These are phyloP conservation scores for Hystrix brachyura DNA, from an alignment of 2,113 vertebrate genomes.

Conservation along the genomic window DNA sequence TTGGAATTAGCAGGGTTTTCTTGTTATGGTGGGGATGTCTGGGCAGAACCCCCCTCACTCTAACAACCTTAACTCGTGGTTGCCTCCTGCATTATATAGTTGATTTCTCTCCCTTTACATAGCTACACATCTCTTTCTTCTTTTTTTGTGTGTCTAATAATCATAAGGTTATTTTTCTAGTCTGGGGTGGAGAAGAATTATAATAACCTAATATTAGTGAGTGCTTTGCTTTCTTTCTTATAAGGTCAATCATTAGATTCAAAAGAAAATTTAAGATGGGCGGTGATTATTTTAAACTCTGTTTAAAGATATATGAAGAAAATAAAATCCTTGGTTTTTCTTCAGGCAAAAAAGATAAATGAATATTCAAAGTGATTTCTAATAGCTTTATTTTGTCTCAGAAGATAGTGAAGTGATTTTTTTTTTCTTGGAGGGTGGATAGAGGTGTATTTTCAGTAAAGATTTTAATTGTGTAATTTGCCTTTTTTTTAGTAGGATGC, in stretches of 20 bases:
- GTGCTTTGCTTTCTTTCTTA: slow-evolving; percentile 38
- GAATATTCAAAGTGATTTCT: slow-evolving; percentile 66
- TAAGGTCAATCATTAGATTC: slow-evolving; percentile 35
- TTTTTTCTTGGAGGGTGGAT: not conserved
- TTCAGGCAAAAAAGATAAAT: slow-evolving; percentile 36
- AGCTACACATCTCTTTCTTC: not conserved
- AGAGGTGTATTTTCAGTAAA: slow-evolving; percentile 74
- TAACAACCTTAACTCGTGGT: not conserved
- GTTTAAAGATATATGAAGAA: slow-evolving; percentile 22
- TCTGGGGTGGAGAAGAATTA: slow-evolving; percentile 45
- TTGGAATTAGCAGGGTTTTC: not conserved
- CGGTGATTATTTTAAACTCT: slow-evolving; percentile 24
- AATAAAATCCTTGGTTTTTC: slow-evolving; percentile 62
- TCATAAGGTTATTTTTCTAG: slow-evolving; percentile 19
- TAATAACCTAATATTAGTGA: not conserved
- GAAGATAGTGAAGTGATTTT: slow-evolving; percentile 27
- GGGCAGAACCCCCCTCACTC: not conserved
- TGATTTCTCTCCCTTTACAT: not conserved
- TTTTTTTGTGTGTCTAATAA: slow-evolving; percentile 11
- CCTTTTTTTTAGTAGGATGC: slow-evolving; percentile 46
- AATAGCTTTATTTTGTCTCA: slow-evolving; percentile 63
- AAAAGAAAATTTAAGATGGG: slow-evolving; percentile 22
- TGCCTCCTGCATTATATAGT: not conserved
- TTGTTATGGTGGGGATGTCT: not conserved
- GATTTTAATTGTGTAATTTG: slow-evolving; percentile 79